Conservation (phyloP, 2,888 invertebrate genomes). For the Hedychridium roseum region DNA sequence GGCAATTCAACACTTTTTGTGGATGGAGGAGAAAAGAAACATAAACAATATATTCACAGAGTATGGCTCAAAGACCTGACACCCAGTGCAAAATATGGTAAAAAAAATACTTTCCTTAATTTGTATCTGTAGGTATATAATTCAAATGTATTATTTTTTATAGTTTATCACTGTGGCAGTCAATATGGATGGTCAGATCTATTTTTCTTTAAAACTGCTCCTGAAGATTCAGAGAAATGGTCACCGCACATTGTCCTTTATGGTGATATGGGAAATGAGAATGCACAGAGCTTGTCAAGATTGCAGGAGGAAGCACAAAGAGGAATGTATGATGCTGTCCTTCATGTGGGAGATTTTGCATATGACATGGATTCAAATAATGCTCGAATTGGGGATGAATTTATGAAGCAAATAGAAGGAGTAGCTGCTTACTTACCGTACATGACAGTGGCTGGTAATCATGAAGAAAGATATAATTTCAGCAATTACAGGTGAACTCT, state of each 20-base stretch:
- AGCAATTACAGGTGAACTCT: conserved; percentile 78
- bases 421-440: conserved; percentile 91
- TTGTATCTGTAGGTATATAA: neutral
- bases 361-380: conserved; percentile 90
- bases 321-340: conserved; percentile 82
- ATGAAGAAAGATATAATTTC: conserved; percentile 90
- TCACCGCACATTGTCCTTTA: conserved; percentile 84
- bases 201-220: conserved; percentile 80
- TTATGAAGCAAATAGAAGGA: conserved; percentile 91
- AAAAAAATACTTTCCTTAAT: conserved; percentile 20
- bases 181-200: conserved; percentile 81
- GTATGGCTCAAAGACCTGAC: conserved; percentile 71
- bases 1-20: conserved; percentile 73
- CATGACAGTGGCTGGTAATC: conserved; percentile 93
- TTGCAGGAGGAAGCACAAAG: conserved; percentile 85
- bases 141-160: neutral
- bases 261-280: conserved; percentile 94
- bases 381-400: conserved; percentile 86
- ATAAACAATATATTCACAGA: conserved; percentile 80
- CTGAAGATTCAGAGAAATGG: conserved; percentile 74
- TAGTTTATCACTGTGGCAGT: conserved; percentile 85
- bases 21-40: conserved; percentile 75
- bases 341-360: conserved; percentile 95
- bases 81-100: conserved; percentile 73
- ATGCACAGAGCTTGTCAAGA: conserved; percentile 85